These are phyloP conservation scores for Aculops lycopersici DNA, from an alignment of 1,140 invertebrate species.

Conservation along the genomic window DNA sequence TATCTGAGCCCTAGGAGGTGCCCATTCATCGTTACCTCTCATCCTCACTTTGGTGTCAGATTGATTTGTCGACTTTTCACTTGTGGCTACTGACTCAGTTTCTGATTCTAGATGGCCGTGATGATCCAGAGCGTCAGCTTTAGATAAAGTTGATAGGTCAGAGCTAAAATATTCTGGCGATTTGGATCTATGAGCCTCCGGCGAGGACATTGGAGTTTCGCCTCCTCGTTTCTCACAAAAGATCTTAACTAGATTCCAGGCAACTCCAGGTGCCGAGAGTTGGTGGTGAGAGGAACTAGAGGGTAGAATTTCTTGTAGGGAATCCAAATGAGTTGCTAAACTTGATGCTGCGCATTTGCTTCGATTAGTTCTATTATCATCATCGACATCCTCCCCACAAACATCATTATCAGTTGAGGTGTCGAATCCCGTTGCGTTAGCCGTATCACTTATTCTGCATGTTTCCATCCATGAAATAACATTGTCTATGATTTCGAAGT, in stretches of 20 bases:
- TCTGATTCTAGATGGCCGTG: background rate
- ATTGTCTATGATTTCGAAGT: background rate
- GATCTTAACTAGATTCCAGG: background rate
- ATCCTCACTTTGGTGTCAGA: slow-evolving; percentile 14
- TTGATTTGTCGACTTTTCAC: no score
- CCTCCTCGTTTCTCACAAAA: background rate
- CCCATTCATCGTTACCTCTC: slow-evolving; percentile 44
- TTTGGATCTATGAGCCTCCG: background rate
- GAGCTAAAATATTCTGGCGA: background rate
- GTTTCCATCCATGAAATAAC: background rate
- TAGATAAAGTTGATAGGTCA: background rate
- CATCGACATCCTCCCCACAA: background rate
- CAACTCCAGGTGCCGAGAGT: background rate
- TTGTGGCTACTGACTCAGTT: background rate
- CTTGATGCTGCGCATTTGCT: no score
- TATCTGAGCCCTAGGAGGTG: slow-evolving; percentile 46
- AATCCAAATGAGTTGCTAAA: background rate
- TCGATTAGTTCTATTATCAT: background rate
- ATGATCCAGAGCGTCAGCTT: background rate
- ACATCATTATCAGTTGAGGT: background rate
- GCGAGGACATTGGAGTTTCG: background rate
- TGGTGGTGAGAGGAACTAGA: background rate
- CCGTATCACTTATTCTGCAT: background rate
- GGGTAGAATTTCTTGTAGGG: background rate
- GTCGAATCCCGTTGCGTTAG: no score